Percentiles rank a stretch among this genome's conserved stretches.
Evolutionary conservation across 1,140 invertebrate genomes (phyloP).

Genomic region (Vollenhovia emeryi): DNA sequence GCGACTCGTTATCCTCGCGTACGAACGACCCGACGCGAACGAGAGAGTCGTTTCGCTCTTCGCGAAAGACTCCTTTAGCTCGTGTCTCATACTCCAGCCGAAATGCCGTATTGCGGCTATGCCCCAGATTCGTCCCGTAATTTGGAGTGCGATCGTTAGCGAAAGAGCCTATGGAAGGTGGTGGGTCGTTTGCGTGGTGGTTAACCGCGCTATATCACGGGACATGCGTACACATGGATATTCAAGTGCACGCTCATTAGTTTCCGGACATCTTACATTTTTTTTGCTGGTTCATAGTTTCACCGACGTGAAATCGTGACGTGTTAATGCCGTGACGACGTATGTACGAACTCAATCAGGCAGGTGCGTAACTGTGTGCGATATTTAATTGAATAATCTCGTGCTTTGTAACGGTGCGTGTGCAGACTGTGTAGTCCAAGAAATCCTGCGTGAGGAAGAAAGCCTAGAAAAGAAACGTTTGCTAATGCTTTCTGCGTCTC

Average conservation of each 20-base stretch:
- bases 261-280: constrained; percentile 6
- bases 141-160: constrained; percentile 70
- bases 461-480: not conserved
- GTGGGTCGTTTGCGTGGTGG: constrained; percentile 53
- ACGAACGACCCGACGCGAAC: not conserved
- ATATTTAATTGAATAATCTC: constrained; percentile 7
- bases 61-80: constrained; percentile 52
- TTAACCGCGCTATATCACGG: constrained; percentile 52
- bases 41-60: not conserved
- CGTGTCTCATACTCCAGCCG: constrained; percentile 64
- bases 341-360: not conserved
- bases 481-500: not conserved
- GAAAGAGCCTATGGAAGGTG: constrained; percentile 66
- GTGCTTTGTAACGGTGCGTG: not conserved
- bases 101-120: constrained; percentile 71
- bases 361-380: not conserved
- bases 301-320: constrained; percentile 3
- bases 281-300: constrained; percentile 13
- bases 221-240: not conserved
- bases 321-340: not conserved
- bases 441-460: not conserved
- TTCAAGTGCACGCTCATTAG: constrained; percentile 31
- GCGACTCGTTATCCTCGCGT: constrained; percentile 7
- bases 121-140: constrained; percentile 66
- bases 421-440: too few species aligned